Conservation (phyloP, 2,113 vertebrate genomes). For the Patagioenas fasciata region DNA sequence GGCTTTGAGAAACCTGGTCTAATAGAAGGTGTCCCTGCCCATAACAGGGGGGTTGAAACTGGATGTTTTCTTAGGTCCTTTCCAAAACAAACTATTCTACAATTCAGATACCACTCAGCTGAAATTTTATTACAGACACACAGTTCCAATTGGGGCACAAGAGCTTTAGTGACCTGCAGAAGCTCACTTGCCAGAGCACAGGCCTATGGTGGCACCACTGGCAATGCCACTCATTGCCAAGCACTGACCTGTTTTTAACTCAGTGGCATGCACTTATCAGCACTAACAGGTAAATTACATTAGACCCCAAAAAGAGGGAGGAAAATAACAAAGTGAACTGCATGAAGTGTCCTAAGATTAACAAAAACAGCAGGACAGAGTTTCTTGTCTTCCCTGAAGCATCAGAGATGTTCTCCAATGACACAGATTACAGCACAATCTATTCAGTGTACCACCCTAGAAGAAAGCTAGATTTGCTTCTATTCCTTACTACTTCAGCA, state of each 20-base stretch:
- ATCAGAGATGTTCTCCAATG: not conserved
- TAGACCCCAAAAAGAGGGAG: not conserved
- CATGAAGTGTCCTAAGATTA: not conserved
- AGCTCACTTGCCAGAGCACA: not conserved
- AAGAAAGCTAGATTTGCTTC: not conserved
- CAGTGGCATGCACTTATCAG: not conserved
- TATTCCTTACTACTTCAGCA: not conserved
- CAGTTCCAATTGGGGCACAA: not conserved
- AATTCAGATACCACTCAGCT: not conserved
- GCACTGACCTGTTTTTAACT: not conserved
- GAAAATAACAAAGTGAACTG: not conserved
- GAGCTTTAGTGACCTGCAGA: not conserved
- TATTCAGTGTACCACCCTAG: not conserved
- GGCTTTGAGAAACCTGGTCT: too few species aligned
- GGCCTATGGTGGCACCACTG: accelerated
- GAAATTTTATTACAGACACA: not conserved
- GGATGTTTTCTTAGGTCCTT: too few species aligned
- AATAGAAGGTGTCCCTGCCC: too few species aligned
- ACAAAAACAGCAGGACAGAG: not conserved
- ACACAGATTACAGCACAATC: not conserved
- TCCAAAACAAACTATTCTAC: too few species aligned
- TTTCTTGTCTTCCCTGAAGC: not conserved
- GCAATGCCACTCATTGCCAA: not conserved
- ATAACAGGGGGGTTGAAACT: too few species aligned
- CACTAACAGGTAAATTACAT: not conserved